Evolutionary conservation across 2,797 vertebrate species (phyloP).

Genomic region (Notolabrus celidotus): DNA sequence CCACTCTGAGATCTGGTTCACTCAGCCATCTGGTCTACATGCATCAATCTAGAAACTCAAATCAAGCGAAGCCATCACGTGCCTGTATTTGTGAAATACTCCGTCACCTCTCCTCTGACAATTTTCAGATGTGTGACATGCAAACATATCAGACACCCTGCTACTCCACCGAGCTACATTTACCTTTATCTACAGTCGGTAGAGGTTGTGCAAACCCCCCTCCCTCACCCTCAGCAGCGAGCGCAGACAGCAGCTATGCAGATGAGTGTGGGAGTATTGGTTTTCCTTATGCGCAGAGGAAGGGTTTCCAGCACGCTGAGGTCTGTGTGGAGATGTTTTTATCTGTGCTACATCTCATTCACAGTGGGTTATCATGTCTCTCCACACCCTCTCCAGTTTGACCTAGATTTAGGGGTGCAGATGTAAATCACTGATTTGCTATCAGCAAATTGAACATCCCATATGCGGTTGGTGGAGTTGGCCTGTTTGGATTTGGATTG

Average conservation of each 20-base stretch:
- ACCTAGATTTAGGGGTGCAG: constrained; percentile 65
- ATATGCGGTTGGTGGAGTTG: constrained; percentile 37
- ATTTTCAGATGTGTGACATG: constrained; percentile 31
- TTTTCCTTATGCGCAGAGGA: constrained; percentile 45
- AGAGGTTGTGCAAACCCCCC: constrained; percentile 22
- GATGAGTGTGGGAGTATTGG: constrained; percentile 55
- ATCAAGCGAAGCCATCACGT: not conserved
- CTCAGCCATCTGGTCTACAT: not conserved
- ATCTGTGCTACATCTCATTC: constrained; percentile 75
- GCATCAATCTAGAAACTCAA: constrained; percentile 9
- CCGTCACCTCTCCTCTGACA: constrained; percentile 13
- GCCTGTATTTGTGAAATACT: constrained; percentile 2
- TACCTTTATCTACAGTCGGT: constrained; percentile 21
- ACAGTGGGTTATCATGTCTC: constrained; percentile 64
- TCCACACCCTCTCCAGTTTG: constrained; percentile 66
- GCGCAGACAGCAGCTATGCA: constrained; percentile 41
- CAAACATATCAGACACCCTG: constrained; percentile 17
- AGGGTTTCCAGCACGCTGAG: constrained; percentile 58
- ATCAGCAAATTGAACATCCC: constrained; percentile 68
- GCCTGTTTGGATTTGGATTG: constrained; percentile 55
- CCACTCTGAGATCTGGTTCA: not conserved
- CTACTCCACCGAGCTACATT: constrained; percentile 7
- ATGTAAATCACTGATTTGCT: constrained; percentile 72
- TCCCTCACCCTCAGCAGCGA: constrained; percentile 11
- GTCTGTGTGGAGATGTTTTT: constrained; percentile 63